Percentiles rank a stretch among this genome's conserved stretches.
phyloP scores from a whole-genome alignment of 2,888 invertebrate genomes.

The Eupithecia vulgata region DNA sequence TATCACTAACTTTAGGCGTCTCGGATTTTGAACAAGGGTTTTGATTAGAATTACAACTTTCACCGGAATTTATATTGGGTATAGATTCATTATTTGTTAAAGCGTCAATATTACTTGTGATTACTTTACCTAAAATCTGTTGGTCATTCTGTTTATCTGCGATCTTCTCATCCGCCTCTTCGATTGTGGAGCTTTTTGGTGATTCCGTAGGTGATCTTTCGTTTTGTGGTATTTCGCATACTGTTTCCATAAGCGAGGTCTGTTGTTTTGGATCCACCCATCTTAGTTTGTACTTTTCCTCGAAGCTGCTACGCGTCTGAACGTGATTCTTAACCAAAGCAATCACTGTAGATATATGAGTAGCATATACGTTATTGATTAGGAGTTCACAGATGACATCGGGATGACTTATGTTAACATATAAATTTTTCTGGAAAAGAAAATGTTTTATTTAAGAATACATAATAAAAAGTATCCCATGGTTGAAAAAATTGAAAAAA shows the following conservation, averaged over 20 bases:
- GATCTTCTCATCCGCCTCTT: background rate
- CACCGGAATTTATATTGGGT: background rate
- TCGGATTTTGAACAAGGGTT: background rate
- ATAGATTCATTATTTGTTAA: background rate
- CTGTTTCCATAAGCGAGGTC: background rate
- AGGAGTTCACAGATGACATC: background rate
- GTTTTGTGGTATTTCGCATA: background rate
- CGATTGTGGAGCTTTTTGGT: background rate
- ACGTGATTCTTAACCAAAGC: slow-evolving; percentile 6
- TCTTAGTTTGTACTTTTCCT: slow-evolving; percentile 29
- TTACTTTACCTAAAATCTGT: slow-evolving; percentile 4
- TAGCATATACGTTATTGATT: too few species aligned
- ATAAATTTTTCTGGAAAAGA: background rate
- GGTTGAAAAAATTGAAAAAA: too few species aligned
- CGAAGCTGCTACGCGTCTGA: slow-evolving; percentile 24
- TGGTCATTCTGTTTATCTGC: background rate
- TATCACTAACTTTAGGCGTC: background rate
- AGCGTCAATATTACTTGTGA: background rate
- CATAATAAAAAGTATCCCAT: background rate
- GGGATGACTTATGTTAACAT: background rate
- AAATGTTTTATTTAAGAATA: background rate
- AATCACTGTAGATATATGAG: background rate
- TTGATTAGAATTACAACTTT: background rate
- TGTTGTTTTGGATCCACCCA: slow-evolving; percentile 59
- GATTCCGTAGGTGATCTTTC: background rate